These are phyloP conservation scores for Otolemur garnettii DNA, from an alignment of 2,113 vertebrate genomes.

Conservation along the genomic window DNA sequence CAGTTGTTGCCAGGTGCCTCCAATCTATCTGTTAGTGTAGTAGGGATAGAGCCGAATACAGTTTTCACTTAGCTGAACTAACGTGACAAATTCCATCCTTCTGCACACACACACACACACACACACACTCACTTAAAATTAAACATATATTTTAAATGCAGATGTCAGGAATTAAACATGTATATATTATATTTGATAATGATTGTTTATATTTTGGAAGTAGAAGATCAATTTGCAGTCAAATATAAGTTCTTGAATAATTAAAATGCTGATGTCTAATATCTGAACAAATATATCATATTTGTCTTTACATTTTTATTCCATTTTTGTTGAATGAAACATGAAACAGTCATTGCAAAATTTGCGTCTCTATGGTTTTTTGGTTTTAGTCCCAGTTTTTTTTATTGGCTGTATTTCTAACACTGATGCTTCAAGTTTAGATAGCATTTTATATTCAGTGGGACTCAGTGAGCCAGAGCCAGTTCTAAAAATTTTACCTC, in stretches of 20 bases:
- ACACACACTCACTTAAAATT: not conserved
- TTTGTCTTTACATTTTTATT: not conserved
- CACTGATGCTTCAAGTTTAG: not conserved
- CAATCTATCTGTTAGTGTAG: not conserved
- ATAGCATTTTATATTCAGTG: not conserved
- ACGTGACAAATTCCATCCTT: not conserved
- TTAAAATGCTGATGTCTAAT: not conserved
- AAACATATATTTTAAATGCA: not conserved
- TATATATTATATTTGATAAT: not conserved
- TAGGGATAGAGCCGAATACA: not conserved
- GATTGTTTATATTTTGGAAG: not conserved
- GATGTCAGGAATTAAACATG: not conserved
- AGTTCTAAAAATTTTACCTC: not conserved
- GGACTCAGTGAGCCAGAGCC: not conserved
- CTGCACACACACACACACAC: not conserved
- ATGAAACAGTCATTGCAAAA: not conserved
- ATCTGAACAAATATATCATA: not conserved
- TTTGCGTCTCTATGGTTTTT: not conserved
- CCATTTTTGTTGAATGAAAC: not conserved
- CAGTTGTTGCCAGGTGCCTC: not conserved
- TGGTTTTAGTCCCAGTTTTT: not conserved
- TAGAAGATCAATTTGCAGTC: not conserved
- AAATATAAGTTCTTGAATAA: not conserved
- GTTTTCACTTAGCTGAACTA: not conserved
- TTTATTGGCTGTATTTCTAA: not conserved